phyloP scores from a whole-genome alignment of 35 echinoderm and acorn worm species.

The Ptychodera flava region DNA sequence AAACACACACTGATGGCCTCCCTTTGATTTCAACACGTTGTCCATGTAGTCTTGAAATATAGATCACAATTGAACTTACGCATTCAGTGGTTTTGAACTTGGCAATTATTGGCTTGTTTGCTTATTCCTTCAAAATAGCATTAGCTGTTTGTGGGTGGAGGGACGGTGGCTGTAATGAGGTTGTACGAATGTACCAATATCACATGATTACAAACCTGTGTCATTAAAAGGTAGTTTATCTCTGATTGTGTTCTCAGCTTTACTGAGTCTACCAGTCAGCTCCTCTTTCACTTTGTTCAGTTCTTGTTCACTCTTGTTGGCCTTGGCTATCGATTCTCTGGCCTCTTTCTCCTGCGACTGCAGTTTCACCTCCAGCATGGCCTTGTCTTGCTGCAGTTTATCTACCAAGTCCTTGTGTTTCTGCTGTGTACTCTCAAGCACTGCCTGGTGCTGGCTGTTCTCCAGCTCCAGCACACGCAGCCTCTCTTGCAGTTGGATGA shows the following conservation, averaged over 20 bases:
- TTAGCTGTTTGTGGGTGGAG: too few relatives aligned
- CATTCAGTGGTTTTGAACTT: not conserved
- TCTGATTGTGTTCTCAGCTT: constrained; percentile 79
- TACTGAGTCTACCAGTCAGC: constrained; percentile 60
- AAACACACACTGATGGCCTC: not conserved
- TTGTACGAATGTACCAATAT: too few relatives aligned
- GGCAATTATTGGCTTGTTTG: too few relatives aligned
- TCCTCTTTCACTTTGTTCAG: constrained; percentile 58
- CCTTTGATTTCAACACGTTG: not conserved
- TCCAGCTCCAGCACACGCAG: constrained; percentile 59
- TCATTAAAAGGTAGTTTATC: constrained; percentile 97
- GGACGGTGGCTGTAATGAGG: too few relatives aligned
- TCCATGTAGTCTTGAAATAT: not conserved
- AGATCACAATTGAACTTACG: not conserved
- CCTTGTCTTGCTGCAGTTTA: constrained; percentile 87
- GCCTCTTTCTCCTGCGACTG: constrained; percentile 89
- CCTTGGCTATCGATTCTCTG: constrained; percentile 37
- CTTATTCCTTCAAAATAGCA: too few relatives aligned
- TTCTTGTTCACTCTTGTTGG: constrained; percentile 58
- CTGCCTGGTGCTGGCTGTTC: constrained; percentile 82
- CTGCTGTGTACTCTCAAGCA: constrained; percentile 60
- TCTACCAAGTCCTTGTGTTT: constrained; percentile 83
- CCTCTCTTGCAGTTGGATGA: constrained; percentile 66
- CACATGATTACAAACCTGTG: too few relatives aligned
- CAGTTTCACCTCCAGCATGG: constrained; percentile 84